Percentiles rank a stretch among this genome's conserved stretches.
These are phyloP conservation scores for Empidonax alnorum DNA, from an alignment of 2,113 vertebrate species.

Conservation along the genomic window DNA sequence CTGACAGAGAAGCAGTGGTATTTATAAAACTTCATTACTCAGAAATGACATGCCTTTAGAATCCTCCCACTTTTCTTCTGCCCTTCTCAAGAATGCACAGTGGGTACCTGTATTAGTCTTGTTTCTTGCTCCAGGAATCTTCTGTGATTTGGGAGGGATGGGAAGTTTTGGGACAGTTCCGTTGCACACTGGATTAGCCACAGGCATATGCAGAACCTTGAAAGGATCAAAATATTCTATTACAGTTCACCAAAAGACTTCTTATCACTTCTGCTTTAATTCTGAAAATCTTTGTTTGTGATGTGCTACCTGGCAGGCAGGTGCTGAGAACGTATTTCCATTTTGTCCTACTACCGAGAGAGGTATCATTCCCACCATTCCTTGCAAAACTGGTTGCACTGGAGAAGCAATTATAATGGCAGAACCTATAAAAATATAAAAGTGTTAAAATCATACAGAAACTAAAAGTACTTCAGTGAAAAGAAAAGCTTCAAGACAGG, in stretches of 20 bases:
- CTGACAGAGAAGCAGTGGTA: neutral
- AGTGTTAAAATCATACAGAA: neutral
- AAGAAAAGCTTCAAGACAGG: neutral
- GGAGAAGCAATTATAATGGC: conserved; percentile 91
- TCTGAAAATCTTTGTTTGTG: neutral
- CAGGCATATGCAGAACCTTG: conserved; percentile 80
- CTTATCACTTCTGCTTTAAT: neutral
- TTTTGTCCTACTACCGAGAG: conserved; percentile 88
- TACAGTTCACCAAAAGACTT: neutral
- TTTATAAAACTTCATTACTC: neutral
- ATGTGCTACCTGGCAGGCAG: conserved; percentile 85
- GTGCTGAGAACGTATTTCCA: conserved; percentile 79
- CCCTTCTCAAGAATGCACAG: neutral
- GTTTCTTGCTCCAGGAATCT: conserved; percentile 69
- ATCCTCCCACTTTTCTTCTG: neutral
- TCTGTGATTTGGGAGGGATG: conserved; percentile 77
- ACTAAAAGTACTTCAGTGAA: neutral
- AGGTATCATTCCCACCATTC: conserved; percentile 88
- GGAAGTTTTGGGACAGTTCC: conserved; percentile 78
- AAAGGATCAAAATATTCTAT: neutral
- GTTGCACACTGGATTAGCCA: conserved; percentile 74
- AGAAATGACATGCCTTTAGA: neutral
- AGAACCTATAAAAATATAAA: conserved; percentile 79
- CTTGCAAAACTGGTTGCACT: conserved; percentile 86
- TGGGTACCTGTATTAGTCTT: conserved; percentile 71